Percentiles rank a stretch among this genome's conserved stretches.
These are phyloP conservation scores for Ellobium chinense DNA, from an alignment of 2,888 invertebrate species.

Conservation along the genomic window DNA sequence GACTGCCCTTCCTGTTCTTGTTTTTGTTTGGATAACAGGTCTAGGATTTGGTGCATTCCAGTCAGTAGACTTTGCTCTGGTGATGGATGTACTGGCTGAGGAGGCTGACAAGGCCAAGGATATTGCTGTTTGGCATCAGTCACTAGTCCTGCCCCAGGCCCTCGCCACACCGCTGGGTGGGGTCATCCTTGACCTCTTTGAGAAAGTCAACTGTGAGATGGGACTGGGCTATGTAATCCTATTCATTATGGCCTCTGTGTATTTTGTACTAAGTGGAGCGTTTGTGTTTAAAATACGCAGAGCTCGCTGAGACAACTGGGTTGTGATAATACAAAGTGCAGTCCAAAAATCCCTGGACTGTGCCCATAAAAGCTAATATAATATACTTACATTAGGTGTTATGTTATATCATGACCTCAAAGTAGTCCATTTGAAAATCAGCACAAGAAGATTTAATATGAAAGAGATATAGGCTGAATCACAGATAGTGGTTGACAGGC, in stretches of 20 bases:
- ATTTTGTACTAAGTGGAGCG: constrained; percentile 73
- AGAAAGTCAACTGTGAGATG: constrained; percentile 73
- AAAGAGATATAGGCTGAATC: too few relatives aligned
- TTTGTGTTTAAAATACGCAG: constrained; percentile 73
- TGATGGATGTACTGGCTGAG: constrained; percentile 77
- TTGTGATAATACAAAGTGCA: too few relatives aligned
- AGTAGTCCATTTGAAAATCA: too few relatives aligned
- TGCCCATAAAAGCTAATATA: too few relatives aligned
- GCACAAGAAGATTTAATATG: too few relatives aligned
- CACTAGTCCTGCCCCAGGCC: constrained; percentile 77
- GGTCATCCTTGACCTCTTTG: constrained; percentile 75
- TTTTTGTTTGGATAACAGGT: too few relatives aligned
- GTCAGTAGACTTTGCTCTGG: constrained; percentile 77
- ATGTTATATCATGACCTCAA: too few relatives aligned
- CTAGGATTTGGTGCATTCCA: constrained; percentile 76
- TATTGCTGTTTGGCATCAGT: constrained; percentile 78
- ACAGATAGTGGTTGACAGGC: too few relatives aligned
- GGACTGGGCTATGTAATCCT: constrained; percentile 77
- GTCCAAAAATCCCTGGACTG: too few relatives aligned
- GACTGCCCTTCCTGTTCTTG: too few relatives aligned
- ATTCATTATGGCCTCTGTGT: constrained; percentile 72
- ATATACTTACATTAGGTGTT: too few relatives aligned
- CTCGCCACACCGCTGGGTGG: constrained; percentile 77
- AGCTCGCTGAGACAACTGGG: constrained; percentile 58
- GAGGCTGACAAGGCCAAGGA: constrained; percentile 76